phyloP scores from a whole-genome alignment of 2,888 invertebrate genomes.

The Branchellion lobata region DNA sequence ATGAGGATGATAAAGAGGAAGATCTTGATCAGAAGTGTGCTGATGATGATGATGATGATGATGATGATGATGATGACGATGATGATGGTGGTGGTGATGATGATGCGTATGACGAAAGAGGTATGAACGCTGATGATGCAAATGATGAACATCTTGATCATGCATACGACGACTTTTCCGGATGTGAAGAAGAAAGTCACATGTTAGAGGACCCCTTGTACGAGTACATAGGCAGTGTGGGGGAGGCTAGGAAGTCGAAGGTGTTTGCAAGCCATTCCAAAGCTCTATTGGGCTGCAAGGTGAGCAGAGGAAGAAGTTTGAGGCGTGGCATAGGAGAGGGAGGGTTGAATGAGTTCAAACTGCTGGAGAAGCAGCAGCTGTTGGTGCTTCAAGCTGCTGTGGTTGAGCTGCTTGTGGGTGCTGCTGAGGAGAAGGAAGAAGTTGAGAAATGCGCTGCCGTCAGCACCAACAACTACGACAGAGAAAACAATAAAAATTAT shows the following conservation, averaged over 20 bases:
- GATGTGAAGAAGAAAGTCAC: not conserved
- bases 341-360: not conserved
- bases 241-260: too few relatives aligned
- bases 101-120: slow-evolving; percentile 45
- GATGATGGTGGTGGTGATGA: slow-evolving; percentile 12
- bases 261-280: not conserved
- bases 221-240: not conserved
- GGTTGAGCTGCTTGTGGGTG: too few relatives aligned
- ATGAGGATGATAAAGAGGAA: not conserved
- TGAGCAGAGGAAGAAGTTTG: not conserved
- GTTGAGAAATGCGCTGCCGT: not conserved
- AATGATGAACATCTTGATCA: not conserved
- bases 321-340: not conserved
- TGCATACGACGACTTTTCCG: not conserved
- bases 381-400: too few relatives aligned
- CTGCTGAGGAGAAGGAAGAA: not conserved
- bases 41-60: slow-evolving; percentile 48
- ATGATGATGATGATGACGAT: slow-evolving; percentile 53
- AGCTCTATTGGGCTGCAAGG: not conserved
- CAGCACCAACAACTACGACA: not conserved
- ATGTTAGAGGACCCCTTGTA: not conserved
- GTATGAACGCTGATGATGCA: slow-evolving; percentile 15
- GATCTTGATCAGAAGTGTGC: not conserved
- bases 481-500: not conserved
- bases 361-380: not conserved